These are phyloP conservation scores for Himalopsyche tibetana DNA, from an alignment of 2,888 invertebrate species.

Conservation along the genomic window DNA sequence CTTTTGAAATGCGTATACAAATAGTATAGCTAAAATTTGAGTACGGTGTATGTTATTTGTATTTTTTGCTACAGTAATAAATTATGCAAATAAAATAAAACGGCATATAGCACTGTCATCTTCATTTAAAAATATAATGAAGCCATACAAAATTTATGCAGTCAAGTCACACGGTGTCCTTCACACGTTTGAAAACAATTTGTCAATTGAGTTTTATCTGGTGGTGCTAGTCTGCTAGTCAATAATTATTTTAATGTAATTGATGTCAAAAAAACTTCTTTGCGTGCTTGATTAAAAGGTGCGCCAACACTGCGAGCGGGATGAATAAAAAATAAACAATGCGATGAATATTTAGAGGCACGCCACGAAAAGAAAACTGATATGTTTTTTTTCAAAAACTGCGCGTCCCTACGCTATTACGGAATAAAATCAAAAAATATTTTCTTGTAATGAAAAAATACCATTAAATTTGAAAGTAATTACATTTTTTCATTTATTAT, in stretches of 20 bases:
- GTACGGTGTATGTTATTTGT: too few relatives aligned
- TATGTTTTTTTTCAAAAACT: conserved; percentile 34
- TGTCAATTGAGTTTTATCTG: background rate
- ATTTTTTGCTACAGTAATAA: too few relatives aligned
- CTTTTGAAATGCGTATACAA: too few relatives aligned
- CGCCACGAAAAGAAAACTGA: conserved; percentile 40
- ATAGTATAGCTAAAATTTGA: too few relatives aligned
- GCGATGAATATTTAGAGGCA: conserved; percentile 42
- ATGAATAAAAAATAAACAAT: conserved; percentile 43
- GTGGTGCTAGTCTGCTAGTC: background rate
- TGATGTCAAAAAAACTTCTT: conserved; percentile 6
- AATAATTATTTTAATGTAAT: conserved; percentile 40
- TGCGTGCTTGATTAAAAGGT: conserved; percentile 40
- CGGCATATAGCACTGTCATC: background rate
- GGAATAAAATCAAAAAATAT: conserved; percentile 14
- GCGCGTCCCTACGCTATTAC: background rate
- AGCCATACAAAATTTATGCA: background rate
- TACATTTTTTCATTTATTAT: too few relatives aligned
- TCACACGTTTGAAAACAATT: conserved; percentile 33
- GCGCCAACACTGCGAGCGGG: background rate
- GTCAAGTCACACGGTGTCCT: background rate
- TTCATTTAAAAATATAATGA: background rate
- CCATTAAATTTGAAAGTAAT: too few relatives aligned
- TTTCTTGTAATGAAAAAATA: conserved; percentile 6
- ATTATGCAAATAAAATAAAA: too few relatives aligned